phyloP scores from a whole-genome alignment of 2,888 invertebrate genomes.

The Oxytorus armatus region DNA sequence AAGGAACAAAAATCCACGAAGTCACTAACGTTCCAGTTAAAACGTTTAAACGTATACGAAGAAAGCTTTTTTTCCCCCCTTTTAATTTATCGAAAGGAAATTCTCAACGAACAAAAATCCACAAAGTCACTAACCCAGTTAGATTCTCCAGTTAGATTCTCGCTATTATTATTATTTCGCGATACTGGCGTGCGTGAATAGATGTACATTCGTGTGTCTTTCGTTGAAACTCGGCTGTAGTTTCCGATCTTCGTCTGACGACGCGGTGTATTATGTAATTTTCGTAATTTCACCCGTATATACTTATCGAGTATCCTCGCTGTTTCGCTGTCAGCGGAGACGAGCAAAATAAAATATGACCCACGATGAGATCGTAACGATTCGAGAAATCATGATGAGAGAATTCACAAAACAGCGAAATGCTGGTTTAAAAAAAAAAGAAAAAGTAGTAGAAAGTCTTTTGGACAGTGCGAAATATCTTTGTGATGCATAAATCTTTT shows the following conservation, averaged over 20 bases:
- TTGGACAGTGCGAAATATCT: no score
- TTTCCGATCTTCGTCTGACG: background rate
- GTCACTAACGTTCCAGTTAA: background rate
- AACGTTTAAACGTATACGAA: no score
- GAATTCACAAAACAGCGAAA: background rate
- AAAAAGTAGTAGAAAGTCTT: background rate
- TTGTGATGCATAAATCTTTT: no score
- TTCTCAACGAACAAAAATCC: background rate
- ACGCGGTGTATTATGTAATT: conserved; percentile 46
- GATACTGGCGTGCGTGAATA: background rate
- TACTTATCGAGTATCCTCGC: conserved; percentile 46
- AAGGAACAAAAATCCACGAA: background rate
- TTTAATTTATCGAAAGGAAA: conserved; percentile 53
- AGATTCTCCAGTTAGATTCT: background rate
- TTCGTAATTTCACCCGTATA: conserved; percentile 50
- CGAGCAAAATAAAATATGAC: background rate
- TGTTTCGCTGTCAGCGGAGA: conserved; percentile 10
- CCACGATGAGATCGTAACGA: background rate
- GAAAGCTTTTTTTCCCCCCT: no score
- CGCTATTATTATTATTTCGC: conserved; percentile 24
- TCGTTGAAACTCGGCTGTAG: no score
- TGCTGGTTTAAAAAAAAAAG: no score
- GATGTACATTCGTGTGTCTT: no score
- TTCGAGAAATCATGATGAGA: no score
- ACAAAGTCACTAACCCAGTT: background rate